These are phyloP conservation scores for Euglossa dilemma DNA, from an alignment of 1,140 invertebrate genomes.

Conservation along the genomic window DNA sequence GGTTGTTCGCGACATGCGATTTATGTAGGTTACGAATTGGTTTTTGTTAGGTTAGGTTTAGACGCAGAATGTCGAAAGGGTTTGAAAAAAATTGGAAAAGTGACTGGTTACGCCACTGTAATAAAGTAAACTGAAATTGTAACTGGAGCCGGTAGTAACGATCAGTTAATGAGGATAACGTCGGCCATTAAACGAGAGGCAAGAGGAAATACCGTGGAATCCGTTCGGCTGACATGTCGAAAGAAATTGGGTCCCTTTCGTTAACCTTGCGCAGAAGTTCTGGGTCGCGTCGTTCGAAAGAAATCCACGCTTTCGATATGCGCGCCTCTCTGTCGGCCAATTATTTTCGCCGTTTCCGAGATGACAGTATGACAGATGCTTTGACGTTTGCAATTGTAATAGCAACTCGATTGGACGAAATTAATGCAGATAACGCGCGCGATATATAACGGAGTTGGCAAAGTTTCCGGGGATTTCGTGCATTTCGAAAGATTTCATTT, in stretches of 20 bases:
- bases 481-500: too few relatives aligned
- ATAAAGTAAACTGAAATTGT: neutral
- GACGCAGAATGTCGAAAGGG: too few relatives aligned
- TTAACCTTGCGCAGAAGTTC: constrained; percentile 23
- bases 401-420: neutral
- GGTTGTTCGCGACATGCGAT: too few relatives aligned
- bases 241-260: constrained; percentile 28
- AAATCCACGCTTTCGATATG: neutral
- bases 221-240: constrained; percentile 15
- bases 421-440: neutral
- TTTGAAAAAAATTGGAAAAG: too few relatives aligned
- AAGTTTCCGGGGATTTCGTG: too few relatives aligned
- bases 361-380: neutral
- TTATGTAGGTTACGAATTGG: too few relatives aligned
- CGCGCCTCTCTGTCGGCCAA: neutral
- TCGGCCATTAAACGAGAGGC: constrained; percentile 31
- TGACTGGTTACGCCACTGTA: constrained; percentile 8
- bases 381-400: neutral
- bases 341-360: neutral
- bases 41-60: too few relatives aligned
- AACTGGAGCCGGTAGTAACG: constrained; percentile 26
- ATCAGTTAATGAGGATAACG: constrained; percentile 35
- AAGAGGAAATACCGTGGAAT: constrained; percentile 29
- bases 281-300: neutral
- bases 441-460: too few relatives aligned